Base-by-base conservation (phyloP, 2,888 invertebrate species). In the Agonum fuliginosum region DNA sequence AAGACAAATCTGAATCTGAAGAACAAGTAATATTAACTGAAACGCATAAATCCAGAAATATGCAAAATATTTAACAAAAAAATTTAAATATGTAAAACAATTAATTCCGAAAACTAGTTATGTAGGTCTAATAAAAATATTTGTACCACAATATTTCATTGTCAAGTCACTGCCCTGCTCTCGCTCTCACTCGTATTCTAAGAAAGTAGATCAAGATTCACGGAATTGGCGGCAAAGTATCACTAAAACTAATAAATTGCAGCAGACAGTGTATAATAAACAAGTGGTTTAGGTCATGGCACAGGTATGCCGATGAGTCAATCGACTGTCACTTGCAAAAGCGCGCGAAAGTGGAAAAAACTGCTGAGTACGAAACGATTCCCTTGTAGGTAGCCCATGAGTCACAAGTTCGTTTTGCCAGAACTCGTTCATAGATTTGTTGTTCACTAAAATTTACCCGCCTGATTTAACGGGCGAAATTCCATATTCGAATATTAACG, bases 391-490 rank as follows among this genome's bases (percentile, higher is more conserved):
- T 62, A 62, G 30, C 17, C 10, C 10, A 62, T 62, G 58, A 62
- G 14, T 62, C 67, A 67, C 27, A 67, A 22, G 10, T 67, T 67
- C 41, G 19, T 41, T 22, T 37, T 17, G n/a, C 1, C 2, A 3
- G 12, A 22, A 22, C 37, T 41, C 17, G 43, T 62, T 27, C 22
- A 30, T 46, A 46, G 43, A 73, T 73, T 69, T 62, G 72, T 73
- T 73, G 74, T 74, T 74, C 65, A 74, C 74, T 14, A n/a, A 48
- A 27, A 10, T 62, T 74, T 43, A 14, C 43, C 74, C 74, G 74
- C 74, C 62, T 6, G 30, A 74, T 22, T 58, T 74, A 74, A 74
- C 74, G 74, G 74, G 46, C 65, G 46, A 62, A 73, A 74, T 74
- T 62, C 74, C 62, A 46, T 62, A 74, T 74, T 41, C n/a, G 54